phyloP scores from a whole-genome alignment of 2,113 vertebrate genomes.

The Tapirus terrestris region DNA sequence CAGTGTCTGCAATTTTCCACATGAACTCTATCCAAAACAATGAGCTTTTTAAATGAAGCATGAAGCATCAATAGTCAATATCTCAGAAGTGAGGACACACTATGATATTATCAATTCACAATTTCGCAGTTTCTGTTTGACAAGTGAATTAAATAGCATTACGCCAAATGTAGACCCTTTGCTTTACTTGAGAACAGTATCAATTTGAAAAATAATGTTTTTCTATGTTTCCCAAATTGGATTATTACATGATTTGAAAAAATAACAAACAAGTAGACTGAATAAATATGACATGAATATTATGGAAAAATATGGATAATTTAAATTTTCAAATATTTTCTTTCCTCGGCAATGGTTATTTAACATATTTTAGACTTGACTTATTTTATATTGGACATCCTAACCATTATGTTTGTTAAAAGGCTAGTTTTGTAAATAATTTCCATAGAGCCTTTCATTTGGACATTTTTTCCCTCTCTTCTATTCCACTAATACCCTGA shows the following conservation, averaged over 20 bases:
- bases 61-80: conserved; percentile 12
- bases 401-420: neutral
- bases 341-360: neutral
- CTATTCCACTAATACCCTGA: neutral
- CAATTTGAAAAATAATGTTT: neutral
- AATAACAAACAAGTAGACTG: neutral
- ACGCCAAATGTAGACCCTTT: neutral
- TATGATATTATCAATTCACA: neutral
- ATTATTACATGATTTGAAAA: conserved; percentile 34
- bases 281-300: neutral
- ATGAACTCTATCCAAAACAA: conserved; percentile 35
- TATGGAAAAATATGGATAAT: neutral
- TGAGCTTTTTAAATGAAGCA: neutral
- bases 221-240: neutral
- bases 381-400: neutral
- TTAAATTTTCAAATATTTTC: neutral
- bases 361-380: conserved; percentile 10
- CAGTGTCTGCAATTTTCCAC: neutral
- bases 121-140: conserved; percentile 5
- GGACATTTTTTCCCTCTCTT: neutral
- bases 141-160: neutral
- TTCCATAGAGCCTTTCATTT: neutral
- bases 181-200: neutral
- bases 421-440: neutral
- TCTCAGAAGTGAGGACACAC: neutral